Conservation (phyloP, 2,113 vertebrate genomes). For the Clupea harengus region DNA sequence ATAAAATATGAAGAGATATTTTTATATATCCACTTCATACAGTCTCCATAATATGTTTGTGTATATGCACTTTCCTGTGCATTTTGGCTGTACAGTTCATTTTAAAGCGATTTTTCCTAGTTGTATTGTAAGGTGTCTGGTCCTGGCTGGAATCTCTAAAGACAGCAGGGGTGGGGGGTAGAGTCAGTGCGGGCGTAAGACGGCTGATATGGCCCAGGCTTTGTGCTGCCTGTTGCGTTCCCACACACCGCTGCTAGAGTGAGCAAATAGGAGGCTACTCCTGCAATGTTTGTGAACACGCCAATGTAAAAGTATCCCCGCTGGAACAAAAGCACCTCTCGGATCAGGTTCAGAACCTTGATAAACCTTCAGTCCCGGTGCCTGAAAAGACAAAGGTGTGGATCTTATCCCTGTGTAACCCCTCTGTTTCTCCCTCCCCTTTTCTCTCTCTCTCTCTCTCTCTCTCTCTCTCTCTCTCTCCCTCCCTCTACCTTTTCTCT, state of each 20-base stretch:
- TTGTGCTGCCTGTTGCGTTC: constrained; percentile 44
- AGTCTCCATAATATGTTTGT: too few relatives aligned
- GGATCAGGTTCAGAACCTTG: constrained; percentile 65
- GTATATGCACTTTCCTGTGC: too few relatives aligned
- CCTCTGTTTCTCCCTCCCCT: constrained; percentile 26
- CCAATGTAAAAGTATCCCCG: constrained; percentile 53
- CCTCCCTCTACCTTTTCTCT: background rate
- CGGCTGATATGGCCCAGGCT: constrained; percentile 25
- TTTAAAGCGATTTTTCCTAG: background rate
- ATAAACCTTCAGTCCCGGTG: constrained; percentile 59
- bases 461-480: background rate
- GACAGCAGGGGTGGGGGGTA: background rate
- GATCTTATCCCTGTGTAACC: constrained; percentile 63
- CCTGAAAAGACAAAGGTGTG: constrained; percentile 55
- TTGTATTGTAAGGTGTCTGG: background rate
- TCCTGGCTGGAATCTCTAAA: background rate
- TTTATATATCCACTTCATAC: too few relatives aligned
- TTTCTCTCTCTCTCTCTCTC: background rate
- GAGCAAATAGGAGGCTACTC: constrained; percentile 58
- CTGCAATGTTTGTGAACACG: constrained; percentile 63
- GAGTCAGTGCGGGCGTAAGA: constrained; percentile 28
- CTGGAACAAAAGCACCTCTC: constrained; percentile 59
- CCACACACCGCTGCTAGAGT: constrained; percentile 34
- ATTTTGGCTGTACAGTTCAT: background rate
- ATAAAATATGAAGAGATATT: too few relatives aligned